A percentile compares a stretch with the other conserved stretches of the same genome.
These are phyloP conservation scores for Lumbricus terrestris DNA, from an alignment of 2,888 invertebrate genomes.

Conservation along the genomic window DNA sequence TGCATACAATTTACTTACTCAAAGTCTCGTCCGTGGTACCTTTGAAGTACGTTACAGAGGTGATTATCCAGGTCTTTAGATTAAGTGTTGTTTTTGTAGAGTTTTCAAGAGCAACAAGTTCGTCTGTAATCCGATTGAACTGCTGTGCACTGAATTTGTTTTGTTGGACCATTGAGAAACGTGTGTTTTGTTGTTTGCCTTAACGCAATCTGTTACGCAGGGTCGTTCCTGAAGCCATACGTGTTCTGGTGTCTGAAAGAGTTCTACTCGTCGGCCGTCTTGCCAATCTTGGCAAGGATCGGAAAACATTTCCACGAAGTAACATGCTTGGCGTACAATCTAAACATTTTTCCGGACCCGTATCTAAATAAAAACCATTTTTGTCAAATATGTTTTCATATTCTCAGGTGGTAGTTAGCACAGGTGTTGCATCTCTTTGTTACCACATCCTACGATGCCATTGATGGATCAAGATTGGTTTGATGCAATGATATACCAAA, in stretches of 20 bases:
- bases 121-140: neutral
- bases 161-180: neutral
- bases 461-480: no score
- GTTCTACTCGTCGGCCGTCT: slow-evolving; percentile 73
- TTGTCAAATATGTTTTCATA: no score
- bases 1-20: no score
- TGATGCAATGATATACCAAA: no score
- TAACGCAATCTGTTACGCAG: slow-evolving; percentile 43
- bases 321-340: neutral
- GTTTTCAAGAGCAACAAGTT: neutral
- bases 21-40: no score
- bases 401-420: no score
- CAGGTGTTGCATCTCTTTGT: no score
- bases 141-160: neutral
- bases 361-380: no score
- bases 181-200: neutral
- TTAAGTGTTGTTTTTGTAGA: no score
- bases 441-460: no score
- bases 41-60: no score
- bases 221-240: slow-evolving; percentile 82
- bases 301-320: slow-evolving; percentile 11
- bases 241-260: slow-evolving; percentile 81
- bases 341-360: no score
- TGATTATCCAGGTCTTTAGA: neutral
- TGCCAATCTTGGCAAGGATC: slow-evolving; percentile 66